Evolutionary conservation across 1,140 invertebrate species (phyloP), one percentile per base, ranked within the genome.

Genomic region (Drosophila auraria): DNA sequence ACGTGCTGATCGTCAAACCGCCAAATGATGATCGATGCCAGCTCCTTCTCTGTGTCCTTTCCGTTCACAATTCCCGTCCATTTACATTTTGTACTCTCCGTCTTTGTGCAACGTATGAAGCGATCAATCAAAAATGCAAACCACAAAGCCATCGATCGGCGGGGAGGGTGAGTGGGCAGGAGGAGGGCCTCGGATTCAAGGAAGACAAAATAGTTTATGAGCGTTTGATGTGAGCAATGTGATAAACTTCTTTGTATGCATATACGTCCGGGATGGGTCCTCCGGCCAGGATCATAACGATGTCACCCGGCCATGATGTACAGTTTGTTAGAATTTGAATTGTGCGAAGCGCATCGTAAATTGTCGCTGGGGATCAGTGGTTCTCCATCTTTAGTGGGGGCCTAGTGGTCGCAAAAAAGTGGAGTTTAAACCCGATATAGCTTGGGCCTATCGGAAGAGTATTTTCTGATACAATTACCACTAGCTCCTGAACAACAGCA

Each of bases 91-190:
- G 80, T 87, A 83, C 76, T 83, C 76, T 79, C 60, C 62, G 87
- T 80, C 76, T 82, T 87, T 86, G 70, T 72, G 80, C 50, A 57
- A 56, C 50, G 80, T 89, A 91, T 91, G 66, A 91, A 91, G 89
- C 84, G 89, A 91, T 91, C 89, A 91, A 91, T 91, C 89, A 91
- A 91, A 91, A 91, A 91, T 91, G 89, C 80, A 91, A 91, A 91
- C 73, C 49, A 45, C 62, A 60, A 73, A 5, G 27, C 69, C 50
- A 68, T 71, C 65, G 66, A 50, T 60, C 33, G 56, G 17, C 14
- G 42, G 56, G 45, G 30, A 53, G 47, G 45, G 49, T 44, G 11
- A 62, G 33, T 8, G 8, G 30, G 30, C 6, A 30, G 27, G 33
- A 4, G 33, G 33, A 11, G 3, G 9, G 9, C 2, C 9, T 7